Base-by-base conservation (phyloP, 1,140 invertebrate species). In the Dreissena rostriformis region DNA sequence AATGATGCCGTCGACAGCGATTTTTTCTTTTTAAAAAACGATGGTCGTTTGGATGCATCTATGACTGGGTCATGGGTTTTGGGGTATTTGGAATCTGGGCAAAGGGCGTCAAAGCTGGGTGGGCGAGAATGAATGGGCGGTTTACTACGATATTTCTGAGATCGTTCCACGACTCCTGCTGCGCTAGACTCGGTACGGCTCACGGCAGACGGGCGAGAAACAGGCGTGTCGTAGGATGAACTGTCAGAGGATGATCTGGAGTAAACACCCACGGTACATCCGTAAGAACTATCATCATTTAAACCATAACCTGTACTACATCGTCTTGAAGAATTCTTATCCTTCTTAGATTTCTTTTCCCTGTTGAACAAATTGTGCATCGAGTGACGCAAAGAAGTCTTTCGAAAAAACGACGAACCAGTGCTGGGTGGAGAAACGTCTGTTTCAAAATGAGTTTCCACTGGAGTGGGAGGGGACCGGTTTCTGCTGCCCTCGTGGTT, bases 391-490 rank as follows among this genome's bases (percentile, higher is more conserved):
- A 82, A 68, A 28, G 71, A 68, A 63, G 57, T 84, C 71, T 75
- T 77, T 19, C 75, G 55, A 14, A 66, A 76, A 26, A 84, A 84
- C 24, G 67, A 28, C 15, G 51, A 17, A 17, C 19, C 15, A 7
- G 29, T 14, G 14, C 55, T 49, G 19, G 61, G 29, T 51, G 66
- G 57, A 22, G 65, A 74, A 51, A 82, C 51, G 22, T 71, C 72
- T 28, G 83, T 52, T 82, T 89, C 88, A 86, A 91, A 91, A 75
- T 91, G 90, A 53, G 90, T 91, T 75, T 90, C 90, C 26, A 91
- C 67, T 15, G 88, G 88, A 52, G 86, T 85, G 8, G 29, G 70
- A 24, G 52, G 77, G 14, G 78, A 66, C 17, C 86, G 80, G 57
- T 77, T 74, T 17, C 83, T 85, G 57, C 82, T 81, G 29, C 66